phyloP scores from a whole-genome alignment of 2,113 vertebrate genomes.

The Leptobrachium ailaonicum region DNA sequence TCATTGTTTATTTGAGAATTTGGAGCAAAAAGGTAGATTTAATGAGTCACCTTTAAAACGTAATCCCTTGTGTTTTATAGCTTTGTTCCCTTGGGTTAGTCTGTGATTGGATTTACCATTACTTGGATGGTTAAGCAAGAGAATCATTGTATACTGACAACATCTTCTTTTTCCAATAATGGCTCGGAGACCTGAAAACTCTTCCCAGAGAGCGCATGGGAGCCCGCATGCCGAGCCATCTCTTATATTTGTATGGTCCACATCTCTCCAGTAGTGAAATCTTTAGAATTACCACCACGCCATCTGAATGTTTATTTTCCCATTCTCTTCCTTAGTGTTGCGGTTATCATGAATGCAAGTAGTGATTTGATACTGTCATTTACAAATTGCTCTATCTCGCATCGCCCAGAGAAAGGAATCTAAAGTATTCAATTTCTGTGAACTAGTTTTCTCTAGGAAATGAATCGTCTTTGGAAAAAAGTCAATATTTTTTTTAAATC shows the following conservation, averaged over 20 bases:
- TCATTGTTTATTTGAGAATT: not conserved
- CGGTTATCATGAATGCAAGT: not conserved
- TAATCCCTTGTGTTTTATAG: not conserved
- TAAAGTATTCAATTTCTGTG: not conserved
- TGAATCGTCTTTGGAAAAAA: not conserved
- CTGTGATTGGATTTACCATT: not conserved
- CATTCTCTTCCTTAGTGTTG: not conserved
- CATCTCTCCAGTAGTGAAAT: not conserved
- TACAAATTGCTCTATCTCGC: slow-evolving; percentile 14
- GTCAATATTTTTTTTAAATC: not conserved
- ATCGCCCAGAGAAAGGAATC: slow-evolving; percentile 1
- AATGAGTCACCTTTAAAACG: not conserved
- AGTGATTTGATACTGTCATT: not conserved
- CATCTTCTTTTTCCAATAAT: not conserved
- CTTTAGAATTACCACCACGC: not conserved
- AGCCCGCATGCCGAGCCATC: not conserved
- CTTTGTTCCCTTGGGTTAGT: not conserved
- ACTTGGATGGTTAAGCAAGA: not conserved
- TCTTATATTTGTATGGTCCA: not conserved
- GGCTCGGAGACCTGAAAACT: not conserved
- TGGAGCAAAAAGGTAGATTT: not conserved
- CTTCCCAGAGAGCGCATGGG: not conserved
- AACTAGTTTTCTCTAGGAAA: not conserved
- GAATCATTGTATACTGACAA: not conserved
- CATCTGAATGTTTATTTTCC: not conserved